phyloP scores from a whole-genome alignment of 2,797 vertebrate genomes.

The Tenualosa ilisha region DNA sequence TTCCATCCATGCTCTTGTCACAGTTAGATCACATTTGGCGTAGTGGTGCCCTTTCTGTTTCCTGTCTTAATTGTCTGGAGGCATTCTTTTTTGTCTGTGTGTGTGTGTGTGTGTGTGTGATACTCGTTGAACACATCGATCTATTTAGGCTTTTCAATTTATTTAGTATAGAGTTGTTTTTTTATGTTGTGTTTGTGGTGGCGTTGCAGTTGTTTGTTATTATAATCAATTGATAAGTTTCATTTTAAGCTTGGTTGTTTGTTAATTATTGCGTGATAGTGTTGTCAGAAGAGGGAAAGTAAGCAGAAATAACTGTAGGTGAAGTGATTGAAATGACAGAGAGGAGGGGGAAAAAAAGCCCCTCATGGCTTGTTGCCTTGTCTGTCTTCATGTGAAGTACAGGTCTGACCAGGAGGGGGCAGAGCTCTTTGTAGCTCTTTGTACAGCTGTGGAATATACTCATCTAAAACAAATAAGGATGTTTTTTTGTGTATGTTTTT shows the following conservation, averaged over 20 bases:
- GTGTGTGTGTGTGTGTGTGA: too few species aligned
- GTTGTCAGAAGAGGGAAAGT: not conserved
- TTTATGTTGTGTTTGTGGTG: not conserved
- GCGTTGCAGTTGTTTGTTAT: not conserved
- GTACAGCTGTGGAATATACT: constrained; percentile 24
- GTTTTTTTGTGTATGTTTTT: not conserved
- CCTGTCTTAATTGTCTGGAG: not conserved
- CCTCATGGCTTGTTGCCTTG: not conserved
- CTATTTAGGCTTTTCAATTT: not conserved
- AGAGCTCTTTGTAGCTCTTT: constrained; percentile 62
- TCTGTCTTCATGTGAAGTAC: constrained; percentile 53
- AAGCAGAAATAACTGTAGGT: not conserved
- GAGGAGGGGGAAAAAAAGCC: not conserved
- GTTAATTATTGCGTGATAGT: not conserved
- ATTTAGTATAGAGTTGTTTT: not conserved
- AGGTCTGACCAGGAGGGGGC: constrained; percentile 77
- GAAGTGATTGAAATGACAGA: not conserved
- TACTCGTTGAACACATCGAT: not conserved
- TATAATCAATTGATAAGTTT: not conserved
- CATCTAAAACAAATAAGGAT: constrained; percentile 1
- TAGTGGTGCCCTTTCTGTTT: not conserved
- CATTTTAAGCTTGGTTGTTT: not conserved
- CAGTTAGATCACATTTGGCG: not conserved
- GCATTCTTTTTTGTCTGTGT: not conserved
- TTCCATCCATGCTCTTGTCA: not conserved